Conservation (phyloP, 2,888 invertebrate species). For the Orthonevra nobilis region DNA sequence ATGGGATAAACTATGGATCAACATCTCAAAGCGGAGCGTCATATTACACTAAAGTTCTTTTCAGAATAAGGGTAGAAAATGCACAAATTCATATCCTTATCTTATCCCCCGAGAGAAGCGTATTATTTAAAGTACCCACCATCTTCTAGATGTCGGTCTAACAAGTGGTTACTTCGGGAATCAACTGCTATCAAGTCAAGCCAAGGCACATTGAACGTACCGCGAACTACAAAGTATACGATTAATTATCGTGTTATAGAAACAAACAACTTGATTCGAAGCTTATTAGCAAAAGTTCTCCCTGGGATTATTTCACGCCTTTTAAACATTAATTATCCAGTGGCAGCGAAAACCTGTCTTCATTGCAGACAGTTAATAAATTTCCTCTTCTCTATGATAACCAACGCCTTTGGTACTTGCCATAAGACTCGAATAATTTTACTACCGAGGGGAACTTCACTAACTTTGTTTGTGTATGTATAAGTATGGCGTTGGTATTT, state of each 20-base stretch:
- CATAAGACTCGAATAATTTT: constrained; percentile 11
- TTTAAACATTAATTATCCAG: constrained; percentile 58
- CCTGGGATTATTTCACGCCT: constrained; percentile 42
- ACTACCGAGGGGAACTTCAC: not conserved
- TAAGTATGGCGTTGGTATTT: too few species aligned
- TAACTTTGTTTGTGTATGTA: too few species aligned
- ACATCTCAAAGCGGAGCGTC: too few species aligned
- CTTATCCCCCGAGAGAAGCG: too few species aligned
- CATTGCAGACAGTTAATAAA: constrained; percentile 61
- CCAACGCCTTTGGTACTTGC: too few species aligned
- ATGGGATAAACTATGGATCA: too few species aligned
- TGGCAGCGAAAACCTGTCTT: constrained; percentile 49
- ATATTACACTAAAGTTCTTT: too few species aligned
- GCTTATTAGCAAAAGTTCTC: constrained; percentile 42
- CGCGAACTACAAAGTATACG: constrained; percentile 26
- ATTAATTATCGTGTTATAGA: constrained; percentile 45
- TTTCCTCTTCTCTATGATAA: constrained; percentile 68
- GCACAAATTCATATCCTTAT: too few species aligned
- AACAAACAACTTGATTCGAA: constrained; percentile 41
- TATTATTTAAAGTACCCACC: not conserved
- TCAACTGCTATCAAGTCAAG: constrained; percentile 17
- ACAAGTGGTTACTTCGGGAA: constrained; percentile 4
- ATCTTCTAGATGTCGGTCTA: not conserved
- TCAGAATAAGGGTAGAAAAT: too few species aligned
- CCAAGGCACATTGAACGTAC: not conserved